Evolutionary conservation across 1,140 invertebrate species (phyloP), one percentile per base, ranked within the genome.

Genomic region (Drosophila sulfurigaster): DNA sequence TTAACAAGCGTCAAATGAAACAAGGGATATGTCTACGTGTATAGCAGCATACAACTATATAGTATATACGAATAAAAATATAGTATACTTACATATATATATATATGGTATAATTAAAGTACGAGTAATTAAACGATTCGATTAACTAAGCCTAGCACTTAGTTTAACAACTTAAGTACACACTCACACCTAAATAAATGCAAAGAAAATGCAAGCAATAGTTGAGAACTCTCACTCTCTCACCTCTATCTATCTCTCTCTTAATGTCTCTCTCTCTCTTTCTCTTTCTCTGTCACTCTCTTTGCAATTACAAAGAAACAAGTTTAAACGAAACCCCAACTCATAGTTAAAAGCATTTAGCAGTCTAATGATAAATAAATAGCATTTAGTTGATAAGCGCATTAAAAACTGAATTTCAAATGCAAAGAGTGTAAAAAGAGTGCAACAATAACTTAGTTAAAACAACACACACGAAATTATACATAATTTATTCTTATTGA

Each of bases 1-100:
- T 89, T 89, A 89, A 89, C 85, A 89, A 89, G 85, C 85, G 85
- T 91, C 81, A 91, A 91, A 91, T 91, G 90, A 91, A 91, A 91
- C 90, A 91, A 91, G 90, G 90, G 90, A 91, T 90, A 90, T 79
- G 89, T 87, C 82, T 90, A 90, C 78, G 78, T 87, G 82, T 87
- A 87, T 71, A 86, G 75, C 64, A 86, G 78, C 68, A 82, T 79
- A 83, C 67, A 25, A 25, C 20, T 25, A 25, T 25, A 25, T 25
- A 25, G 20, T 25, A 25, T 25, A 25, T 25, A 25, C 3, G 20
- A 25, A 25, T 25, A 25, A 25, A 25, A 25, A 25, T 25, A 25
- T 25, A 25, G 20, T 25, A 25, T 78, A 82, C 11, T 63, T 45
- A 72, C 59, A 71, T 57, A 76, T 54, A 67, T 35, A 70, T 48